Percentiles rank a stretch among this genome's conserved stretches.
phyloP scores from a whole-genome alignment of 2,113 vertebrate genomes.

The Excalfactoria chinensis region DNA sequence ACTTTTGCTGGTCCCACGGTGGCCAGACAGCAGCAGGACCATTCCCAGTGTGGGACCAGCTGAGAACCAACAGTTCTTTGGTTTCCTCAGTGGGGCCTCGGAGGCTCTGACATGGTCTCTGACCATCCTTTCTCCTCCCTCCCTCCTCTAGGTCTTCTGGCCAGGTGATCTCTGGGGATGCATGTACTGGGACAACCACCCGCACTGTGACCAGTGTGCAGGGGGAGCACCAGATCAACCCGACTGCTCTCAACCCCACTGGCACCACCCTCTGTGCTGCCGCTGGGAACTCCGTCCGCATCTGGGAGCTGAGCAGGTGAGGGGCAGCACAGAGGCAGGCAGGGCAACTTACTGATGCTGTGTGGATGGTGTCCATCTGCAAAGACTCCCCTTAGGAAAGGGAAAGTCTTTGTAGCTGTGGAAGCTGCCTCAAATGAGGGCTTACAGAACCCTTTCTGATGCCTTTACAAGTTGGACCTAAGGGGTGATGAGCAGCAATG shows the following conservation, averaged over 20 bases:
- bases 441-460: not conserved
- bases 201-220: constrained; percentile 89
- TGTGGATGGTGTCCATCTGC: rapidly evolving
- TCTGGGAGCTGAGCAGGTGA: constrained; percentile 96
- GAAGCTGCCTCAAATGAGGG: not conserved
- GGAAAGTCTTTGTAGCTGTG: not conserved
- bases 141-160: constrained; percentile 85
- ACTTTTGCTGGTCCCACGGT: not conserved
- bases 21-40: not conserved
- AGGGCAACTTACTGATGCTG: rapidly evolving
- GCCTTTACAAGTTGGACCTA: not conserved
- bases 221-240: constrained; percentile 96
- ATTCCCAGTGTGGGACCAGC: not conserved
- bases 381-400: not conserved
- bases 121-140: not conserved
- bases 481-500: not conserved
- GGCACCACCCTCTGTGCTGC: constrained; percentile 91
- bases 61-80: not conserved
- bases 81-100: too few species aligned
- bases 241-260: constrained; percentile 91
- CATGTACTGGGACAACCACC: constrained; percentile 84
- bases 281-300: constrained; percentile 89
- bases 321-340: not conserved
- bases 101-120: not conserved
- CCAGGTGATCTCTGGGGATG: constrained; percentile 92